A percentile compares a stretch with the other conserved stretches of the same genome.
These are phyloP conservation scores for Mallotus villosus DNA, from an alignment of 2,797 vertebrate species.

Conservation along the genomic window DNA sequence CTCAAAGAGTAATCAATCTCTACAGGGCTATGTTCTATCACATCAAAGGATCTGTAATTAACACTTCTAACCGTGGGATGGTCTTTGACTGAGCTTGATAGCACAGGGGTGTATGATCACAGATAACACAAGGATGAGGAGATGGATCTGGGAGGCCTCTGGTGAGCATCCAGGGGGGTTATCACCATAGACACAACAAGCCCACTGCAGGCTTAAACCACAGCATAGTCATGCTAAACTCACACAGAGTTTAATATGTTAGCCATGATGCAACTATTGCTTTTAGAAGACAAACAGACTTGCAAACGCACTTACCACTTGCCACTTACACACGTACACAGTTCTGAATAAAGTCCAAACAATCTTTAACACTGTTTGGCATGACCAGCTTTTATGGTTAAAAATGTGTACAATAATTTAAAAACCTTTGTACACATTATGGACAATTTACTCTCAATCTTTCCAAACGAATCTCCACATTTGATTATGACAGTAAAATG, in stretches of 20 bases:
- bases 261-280: conserved; percentile 53
- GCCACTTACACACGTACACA: too few species aligned
- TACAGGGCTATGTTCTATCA: conserved; percentile 97
- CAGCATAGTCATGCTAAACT: conserved; percentile 37
- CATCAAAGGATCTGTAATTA: conserved; percentile 99
- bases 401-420: conserved; percentile 24
- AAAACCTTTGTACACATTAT: conserved; percentile 34
- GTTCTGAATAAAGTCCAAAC: too few species aligned
- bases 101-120: conserved; percentile 70
- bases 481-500: conserved; percentile 74
- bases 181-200: conserved; percentile 52
- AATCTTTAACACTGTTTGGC: neutral
- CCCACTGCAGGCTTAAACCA: conserved; percentile 35
- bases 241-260: conserved; percentile 18
- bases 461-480: conserved; percentile 63
- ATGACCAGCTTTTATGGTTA: neutral
- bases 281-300: conserved; percentile 46
- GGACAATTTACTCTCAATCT: conserved; percentile 38
- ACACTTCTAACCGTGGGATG: conserved; percentile 85
- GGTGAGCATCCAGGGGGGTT: conserved; percentile 62
- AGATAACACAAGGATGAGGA: conserved; percentile 72
- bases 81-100: conserved; percentile 74
- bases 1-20: conserved; percentile 99
- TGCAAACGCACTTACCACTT: neutral
- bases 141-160: conserved; percentile 64